These are phyloP conservation scores for Aradophagus sp. DNA, from an alignment of 1,140 invertebrate species.

Conservation along the genomic window DNA sequence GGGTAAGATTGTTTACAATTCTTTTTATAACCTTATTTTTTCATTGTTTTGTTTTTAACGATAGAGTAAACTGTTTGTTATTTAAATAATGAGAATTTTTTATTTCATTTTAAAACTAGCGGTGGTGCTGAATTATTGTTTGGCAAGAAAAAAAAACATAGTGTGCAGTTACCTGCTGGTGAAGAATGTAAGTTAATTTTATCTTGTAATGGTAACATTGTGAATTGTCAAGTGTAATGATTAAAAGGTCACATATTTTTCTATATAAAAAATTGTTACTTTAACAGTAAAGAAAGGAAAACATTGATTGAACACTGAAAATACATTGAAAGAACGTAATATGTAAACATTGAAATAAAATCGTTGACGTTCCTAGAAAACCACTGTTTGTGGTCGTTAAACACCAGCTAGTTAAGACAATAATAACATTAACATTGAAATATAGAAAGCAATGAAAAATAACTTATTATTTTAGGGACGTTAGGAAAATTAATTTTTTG, in stretches of 20 bases:
- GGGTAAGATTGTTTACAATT: slow-evolving; percentile 18
- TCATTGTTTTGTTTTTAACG: background rate
- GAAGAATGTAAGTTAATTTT: slow-evolving; percentile 72
- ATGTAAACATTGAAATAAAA: no score
- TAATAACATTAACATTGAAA: no score
- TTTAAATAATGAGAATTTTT: background rate
- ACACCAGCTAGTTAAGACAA: no score
- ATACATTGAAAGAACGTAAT: no score
- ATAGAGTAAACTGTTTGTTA: background rate
- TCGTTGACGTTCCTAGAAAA: no score
- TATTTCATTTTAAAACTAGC: slow-evolving; percentile 73
- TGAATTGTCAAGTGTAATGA: background rate
- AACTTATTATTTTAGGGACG: slow-evolving; percentile 80
- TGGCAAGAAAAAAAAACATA: slow-evolving; percentile 85
- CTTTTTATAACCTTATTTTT: slow-evolving; percentile 6
- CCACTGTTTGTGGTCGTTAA: no score
- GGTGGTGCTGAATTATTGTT: slow-evolving; percentile 92
- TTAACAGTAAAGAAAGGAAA: no score
- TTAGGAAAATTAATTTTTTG: slow-evolving; percentile 84
- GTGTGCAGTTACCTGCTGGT: slow-evolving; percentile 78
- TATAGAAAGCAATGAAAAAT: no score
- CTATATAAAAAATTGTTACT: no score
- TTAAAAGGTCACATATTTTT: slow-evolving; percentile 6
- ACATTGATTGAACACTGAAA: no score
- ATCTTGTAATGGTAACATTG: slow-evolving; percentile 13